These are phyloP conservation scores for Caradrina clavipalpis DNA, from an alignment of 2,888 invertebrate species.

Conservation along the genomic window DNA sequence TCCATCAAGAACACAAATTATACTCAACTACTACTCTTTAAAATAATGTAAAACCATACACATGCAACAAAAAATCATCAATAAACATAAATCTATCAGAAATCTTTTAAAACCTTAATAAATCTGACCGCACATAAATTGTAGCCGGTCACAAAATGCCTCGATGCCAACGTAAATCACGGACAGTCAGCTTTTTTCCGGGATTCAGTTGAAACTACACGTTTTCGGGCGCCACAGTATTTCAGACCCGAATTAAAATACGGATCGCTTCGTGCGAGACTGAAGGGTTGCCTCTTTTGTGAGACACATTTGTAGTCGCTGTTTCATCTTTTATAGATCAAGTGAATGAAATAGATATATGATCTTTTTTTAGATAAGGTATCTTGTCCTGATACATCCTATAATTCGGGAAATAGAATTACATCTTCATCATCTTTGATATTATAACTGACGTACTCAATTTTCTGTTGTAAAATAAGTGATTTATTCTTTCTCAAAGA, in stretches of 20 bases:
- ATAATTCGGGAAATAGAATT: too few relatives aligned
- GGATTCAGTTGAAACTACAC: constrained; percentile 54
- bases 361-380: neutral
- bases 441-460: too few relatives aligned
- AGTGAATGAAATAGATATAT: neutral
- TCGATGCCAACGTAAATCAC: constrained; percentile 52
- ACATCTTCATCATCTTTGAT: too few relatives aligned
- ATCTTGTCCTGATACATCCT: too few relatives aligned
- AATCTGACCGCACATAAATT: constrained; percentile 49
- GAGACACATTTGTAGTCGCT: neutral
- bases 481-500: too few relatives aligned
- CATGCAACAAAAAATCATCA: constrained; percentile 10
- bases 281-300: constrained; percentile 11
- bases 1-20: too few relatives aligned
- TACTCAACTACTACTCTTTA: too few relatives aligned
- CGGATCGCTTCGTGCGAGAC: constrained; percentile 18
- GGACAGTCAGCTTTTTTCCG: constrained; percentile 53
- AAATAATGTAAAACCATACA: too few relatives aligned
- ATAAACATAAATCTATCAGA: constrained; percentile 31
- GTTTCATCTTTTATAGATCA: constrained; percentile 1
- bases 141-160: constrained; percentile 19
- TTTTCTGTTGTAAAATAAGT: too few relatives aligned
- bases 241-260: constrained; percentile 51
- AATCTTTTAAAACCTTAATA: constrained; percentile 44
- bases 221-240: constrained; percentile 42